phyloP scores from a whole-genome alignment of 2,888 invertebrate species.

The Brachycybe producta region DNA sequence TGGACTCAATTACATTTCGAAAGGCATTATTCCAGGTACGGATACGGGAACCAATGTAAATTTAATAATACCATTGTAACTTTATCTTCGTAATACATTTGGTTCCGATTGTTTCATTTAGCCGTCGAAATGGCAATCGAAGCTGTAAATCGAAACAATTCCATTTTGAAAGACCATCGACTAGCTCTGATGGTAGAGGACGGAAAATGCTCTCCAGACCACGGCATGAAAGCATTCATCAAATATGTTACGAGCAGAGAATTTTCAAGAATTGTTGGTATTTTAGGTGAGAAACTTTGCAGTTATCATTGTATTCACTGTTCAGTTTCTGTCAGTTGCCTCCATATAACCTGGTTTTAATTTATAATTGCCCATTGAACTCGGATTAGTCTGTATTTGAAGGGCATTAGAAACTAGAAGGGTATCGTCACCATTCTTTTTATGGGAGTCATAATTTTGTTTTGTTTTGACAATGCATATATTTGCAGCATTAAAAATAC shows the following conservation, averaged over 20 bases:
- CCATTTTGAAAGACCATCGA: conserved; percentile 47
- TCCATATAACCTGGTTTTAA: too few relatives aligned
- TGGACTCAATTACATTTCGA: conserved; percentile 45
- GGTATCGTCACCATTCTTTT: too few relatives aligned
- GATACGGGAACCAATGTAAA: conserved; percentile 6
- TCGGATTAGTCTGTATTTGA: too few relatives aligned
- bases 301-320: neutral
- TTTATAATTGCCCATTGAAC: too few relatives aligned
- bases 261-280: conserved; percentile 49
- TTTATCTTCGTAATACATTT: neutral
- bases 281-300: conserved; percentile 43
- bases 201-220: conserved; percentile 56
- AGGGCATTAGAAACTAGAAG: too few relatives aligned
- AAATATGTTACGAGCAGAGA: conserved; percentile 47
- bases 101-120: conserved; percentile 24
- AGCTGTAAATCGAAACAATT: conserved; percentile 47
- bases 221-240: conserved; percentile 60
- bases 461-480: too few relatives aligned
- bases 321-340: neutral
- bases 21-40: conserved; percentile 43
- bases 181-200: conserved; percentile 45
- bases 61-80: neutral
- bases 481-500: too few relatives aligned
- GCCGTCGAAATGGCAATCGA: conserved; percentile 50
- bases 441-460: too few relatives aligned